Evolutionary conservation across 2,113 vertebrate genomes (phyloP).

Genomic region (Cynopterus brachyotis): DNA sequence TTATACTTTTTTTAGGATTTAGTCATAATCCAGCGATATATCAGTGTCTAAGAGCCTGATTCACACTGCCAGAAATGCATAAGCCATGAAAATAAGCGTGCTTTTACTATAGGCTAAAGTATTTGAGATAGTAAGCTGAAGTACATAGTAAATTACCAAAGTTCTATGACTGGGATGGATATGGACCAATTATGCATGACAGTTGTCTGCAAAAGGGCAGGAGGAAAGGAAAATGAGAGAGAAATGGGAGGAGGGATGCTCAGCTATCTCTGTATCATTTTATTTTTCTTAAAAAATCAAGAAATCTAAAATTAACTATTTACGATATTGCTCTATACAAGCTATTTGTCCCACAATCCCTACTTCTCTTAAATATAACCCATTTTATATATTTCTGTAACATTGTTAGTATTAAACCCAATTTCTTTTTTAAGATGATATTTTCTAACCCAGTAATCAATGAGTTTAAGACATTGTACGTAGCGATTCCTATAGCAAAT

Average conservation of each 20-base stretch:
- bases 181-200: rapidly evolving
- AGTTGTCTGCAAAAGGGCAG: neutral
- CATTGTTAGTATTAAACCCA: neutral
- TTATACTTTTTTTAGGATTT: neutral
- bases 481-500: neutral
- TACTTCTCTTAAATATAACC: neutral
- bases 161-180: neutral
- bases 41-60: neutral
- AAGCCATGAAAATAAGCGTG: neutral
- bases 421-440: neutral
- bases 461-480: neutral
- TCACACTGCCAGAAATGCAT: neutral
- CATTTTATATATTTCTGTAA: neutral
- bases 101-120: neutral
- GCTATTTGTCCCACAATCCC: neutral
- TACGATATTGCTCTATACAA: neutral
- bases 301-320: neutral
- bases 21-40: neutral
- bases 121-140: neutral
- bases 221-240: neutral
- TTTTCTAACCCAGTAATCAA: neutral
- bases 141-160: no score
- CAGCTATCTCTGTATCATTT: neutral
- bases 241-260: no score
- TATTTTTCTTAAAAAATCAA: neutral